Evolutionary conservation across 2,888 invertebrate species (phyloP).

Genomic region (Isotomurus palustris): DNA sequence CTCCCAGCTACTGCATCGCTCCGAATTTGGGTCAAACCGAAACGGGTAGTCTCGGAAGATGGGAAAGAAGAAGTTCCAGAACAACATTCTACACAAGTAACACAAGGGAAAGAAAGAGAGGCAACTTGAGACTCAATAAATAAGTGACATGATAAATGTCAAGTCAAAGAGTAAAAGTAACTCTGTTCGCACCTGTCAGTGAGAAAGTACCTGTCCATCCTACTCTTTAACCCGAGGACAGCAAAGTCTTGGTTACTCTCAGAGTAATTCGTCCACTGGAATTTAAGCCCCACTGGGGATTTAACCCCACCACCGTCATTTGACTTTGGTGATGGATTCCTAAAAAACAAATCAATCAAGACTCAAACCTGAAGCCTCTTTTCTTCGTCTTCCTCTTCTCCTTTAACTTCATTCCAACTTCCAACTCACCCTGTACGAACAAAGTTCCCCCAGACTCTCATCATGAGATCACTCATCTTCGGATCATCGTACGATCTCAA

Average conservation of each 20-base stretch:
- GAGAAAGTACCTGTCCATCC: constrained; percentile 41
- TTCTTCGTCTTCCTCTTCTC: background rate
- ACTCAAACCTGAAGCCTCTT: background rate
- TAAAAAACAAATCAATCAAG: background rate
- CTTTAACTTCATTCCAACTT: background rate
- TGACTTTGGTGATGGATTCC: constrained; percentile 26
- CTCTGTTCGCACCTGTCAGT: constrained; percentile 45
- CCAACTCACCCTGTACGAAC: constrained; percentile 51
- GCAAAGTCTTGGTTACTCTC: constrained; percentile 44
- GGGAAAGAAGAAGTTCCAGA: constrained; percentile 46
- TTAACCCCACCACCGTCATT: too few relatives aligned
- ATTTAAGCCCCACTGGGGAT: constrained; percentile 24
- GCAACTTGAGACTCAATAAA: background rate
- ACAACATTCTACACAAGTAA: constrained; percentile 42
- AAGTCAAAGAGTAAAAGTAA: too few relatives aligned
- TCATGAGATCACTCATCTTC: constrained; percentile 54
- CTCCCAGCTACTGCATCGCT: constrained; percentile 39
- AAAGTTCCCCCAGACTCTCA: constrained; percentile 51
- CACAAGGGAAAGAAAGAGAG: too few relatives aligned
- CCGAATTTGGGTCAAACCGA: constrained; percentile 23
- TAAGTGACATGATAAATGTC: background rate
- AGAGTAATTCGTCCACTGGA: constrained; percentile 44
- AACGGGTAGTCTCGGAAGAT: constrained; percentile 46
- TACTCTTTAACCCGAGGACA: constrained; percentile 40
- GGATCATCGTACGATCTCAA: constrained; percentile 50